A percentile compares a stretch with the other conserved stretches of the same genome.
phyloP scores from a whole-genome alignment of 2,113 vertebrate genomes.

The Sprattus sprattus region DNA sequence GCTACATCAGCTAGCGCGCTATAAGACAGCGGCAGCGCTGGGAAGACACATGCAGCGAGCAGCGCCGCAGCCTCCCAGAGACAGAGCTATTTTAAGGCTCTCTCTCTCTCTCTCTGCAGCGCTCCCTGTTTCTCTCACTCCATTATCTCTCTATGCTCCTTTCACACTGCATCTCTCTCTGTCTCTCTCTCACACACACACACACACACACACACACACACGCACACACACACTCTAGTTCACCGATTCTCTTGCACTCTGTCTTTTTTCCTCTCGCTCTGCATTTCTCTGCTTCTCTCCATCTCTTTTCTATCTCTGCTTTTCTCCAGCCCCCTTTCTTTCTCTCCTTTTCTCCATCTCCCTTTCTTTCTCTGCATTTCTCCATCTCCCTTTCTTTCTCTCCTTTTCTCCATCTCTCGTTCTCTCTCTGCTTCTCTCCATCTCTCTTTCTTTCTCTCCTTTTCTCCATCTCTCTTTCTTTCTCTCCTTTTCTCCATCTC shows the following conservation, averaged over 20 bases:
- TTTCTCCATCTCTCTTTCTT: not conserved
- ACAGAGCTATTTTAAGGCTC: conserved; percentile 45
- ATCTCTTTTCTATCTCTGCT: not conserved
- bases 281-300: not conserved
- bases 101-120: conserved; percentile 8
- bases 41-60: not conserved
- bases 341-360: not conserved
- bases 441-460: not conserved
- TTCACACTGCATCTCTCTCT: not conserved
- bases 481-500: not conserved
- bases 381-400: not conserved
- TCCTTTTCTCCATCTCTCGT: not conserved
- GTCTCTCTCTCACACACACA: not conserved
- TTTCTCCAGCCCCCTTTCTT: not conserved
- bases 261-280: not conserved
- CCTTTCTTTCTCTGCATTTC: not conserved
- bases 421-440: not conserved
- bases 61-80: conserved; percentile 40
- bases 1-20: no score
- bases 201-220: not conserved
- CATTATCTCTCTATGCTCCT: conserved; percentile 13
- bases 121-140: conserved; percentile 16
- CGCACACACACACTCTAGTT: not conserved
- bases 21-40: not conserved
- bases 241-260: not conserved